Conservation (phyloP, 2,888 invertebrate genomes). For the Chrysodeixis includens region DNA sequence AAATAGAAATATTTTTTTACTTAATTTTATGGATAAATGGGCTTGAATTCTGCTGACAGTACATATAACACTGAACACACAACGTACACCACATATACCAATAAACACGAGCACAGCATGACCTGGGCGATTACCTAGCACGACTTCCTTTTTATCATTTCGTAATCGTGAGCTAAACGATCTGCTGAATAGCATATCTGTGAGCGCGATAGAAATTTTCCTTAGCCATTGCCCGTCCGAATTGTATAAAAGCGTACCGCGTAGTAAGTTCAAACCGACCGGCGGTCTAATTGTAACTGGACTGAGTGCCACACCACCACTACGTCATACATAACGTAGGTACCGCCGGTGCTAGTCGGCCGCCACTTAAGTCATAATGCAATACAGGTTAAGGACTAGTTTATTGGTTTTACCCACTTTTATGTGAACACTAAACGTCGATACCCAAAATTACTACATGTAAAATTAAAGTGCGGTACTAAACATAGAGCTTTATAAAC, state of each 20-base stretch:
- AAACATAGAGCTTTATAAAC: slow-evolving; percentile 6
- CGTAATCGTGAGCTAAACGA: slow-evolving; percentile 89
- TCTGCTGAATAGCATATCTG: slow-evolving; percentile 80
- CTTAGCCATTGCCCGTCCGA: slow-evolving; percentile 66
- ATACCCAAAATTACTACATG: slow-evolving; percentile 17
- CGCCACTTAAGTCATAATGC: slow-evolving; percentile 58
- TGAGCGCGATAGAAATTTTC: slow-evolving; percentile 46
- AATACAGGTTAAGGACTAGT: slow-evolving; percentile 62
- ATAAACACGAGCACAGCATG: slow-evolving; percentile 50
- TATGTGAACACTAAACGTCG: slow-evolving; percentile 28
- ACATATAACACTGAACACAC: slow-evolving; percentile 41
- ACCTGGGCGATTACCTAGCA: slow-evolving; percentile 89
- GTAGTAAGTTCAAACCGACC: slow-evolving; percentile 69
- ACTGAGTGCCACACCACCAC: slow-evolving; percentile 64
- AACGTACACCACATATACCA: slow-evolving; percentile 40
- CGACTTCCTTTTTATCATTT: slow-evolving; percentile 91
- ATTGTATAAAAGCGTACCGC: slow-evolving; percentile 55
- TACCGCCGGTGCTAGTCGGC: slow-evolving; percentile 50
- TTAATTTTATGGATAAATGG: neutral
- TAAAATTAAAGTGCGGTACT: slow-evolving; percentile 8
- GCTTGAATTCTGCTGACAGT: slow-evolving; percentile 11
- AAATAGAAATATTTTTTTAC: neutral
- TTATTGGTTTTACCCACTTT: slow-evolving; percentile 44
- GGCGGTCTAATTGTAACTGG: slow-evolving; percentile 78
- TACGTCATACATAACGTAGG: slow-evolving; percentile 56